Percentiles rank a stretch among this genome's conserved stretches.
Evolutionary conservation across 1,140 invertebrate species (phyloP).

Genomic region (Theocolax elegans): DNA sequence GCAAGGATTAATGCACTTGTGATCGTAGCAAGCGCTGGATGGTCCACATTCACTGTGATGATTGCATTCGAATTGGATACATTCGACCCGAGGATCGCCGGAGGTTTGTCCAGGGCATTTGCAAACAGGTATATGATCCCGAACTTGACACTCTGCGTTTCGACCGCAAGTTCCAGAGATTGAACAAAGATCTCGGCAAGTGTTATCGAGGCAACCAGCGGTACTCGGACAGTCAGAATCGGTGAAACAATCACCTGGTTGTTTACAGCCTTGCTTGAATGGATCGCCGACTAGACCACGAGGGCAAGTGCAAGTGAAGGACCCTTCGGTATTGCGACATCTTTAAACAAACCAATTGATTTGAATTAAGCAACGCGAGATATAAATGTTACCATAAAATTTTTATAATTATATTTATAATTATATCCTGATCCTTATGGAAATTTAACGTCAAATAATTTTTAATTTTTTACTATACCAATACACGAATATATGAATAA

Average conservation of each 20-base stretch:
- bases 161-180: conserved; percentile 74
- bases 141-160: conserved; percentile 78
- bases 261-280: conserved; percentile 74
- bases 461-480: too few species aligned
- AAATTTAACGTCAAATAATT: too few species aligned
- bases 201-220: conserved; percentile 80
- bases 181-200: conserved; percentile 85
- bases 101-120: conserved; percentile 80
- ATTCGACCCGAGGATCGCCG: conserved; percentile 79
- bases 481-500: not conserved
- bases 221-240: conserved; percentile 83
- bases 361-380: not conserved
- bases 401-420: too few species aligned
- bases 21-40: conserved; percentile 80
- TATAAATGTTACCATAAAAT: too few species aligned
- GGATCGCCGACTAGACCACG: conserved; percentile 85
- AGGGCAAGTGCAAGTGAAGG: conserved; percentile 79
- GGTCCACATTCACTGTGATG: conserved; percentile 80
- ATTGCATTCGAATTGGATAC: conserved; percentile 79
- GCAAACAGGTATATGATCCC: conserved; percentile 77
- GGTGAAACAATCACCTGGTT: conserved; percentile 82
- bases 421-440: too few species aligned
- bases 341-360: conserved; percentile 56
- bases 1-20: conserved; percentile 85
- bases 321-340: conserved; percentile 82